Evolutionary conservation across 2,888 invertebrate species (phyloP), one percentile per base, ranked within the genome.

Genomic region (Diaprepes abbreviatus): DNA sequence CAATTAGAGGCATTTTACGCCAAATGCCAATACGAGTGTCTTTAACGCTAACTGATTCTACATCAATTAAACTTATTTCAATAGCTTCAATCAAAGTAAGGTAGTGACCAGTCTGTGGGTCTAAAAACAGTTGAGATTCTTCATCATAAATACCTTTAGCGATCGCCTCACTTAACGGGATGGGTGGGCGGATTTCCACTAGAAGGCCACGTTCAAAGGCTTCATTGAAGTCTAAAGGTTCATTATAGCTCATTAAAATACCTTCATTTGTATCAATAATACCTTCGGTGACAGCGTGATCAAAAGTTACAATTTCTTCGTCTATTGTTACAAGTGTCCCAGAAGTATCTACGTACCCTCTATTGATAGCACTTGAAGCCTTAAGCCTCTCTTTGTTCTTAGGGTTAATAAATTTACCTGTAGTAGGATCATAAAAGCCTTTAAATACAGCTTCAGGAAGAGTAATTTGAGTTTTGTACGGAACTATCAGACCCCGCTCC

Each of bases 371-470:
- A 77, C 92, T 90, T 83, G 94, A 92, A 58, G 94, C 91, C 74
- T 91, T 90, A 71, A 95, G 84, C 81, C 92, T 91, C 82, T 93
- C 93, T 76, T 91, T 90, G n/a, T 91, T 92, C 77, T 90, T 88
- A 1, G 93, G 91, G 81, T 93, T 92, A 35, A 91, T 91, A 79
- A 95, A 93, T 79, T 92, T 90, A 50, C 96, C 95, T 33, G 92
- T 91, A 77, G 90, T 89, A 0, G 93, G 92, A 85, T 97, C 94
- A 79, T 95, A 96, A 73, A 93, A 89, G n/a, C 95, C 95, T 84
- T 93, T 92, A 79, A 93, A 93, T n/a, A 96, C 92, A 1, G 96
- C 96, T 85, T 95, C 95, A 0, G 94, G 93, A 24, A 96, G 86
- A 70, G 93, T 93, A 73, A 94, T 90, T 82, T 92, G 93, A 59